Base-by-base conservation (phyloP, 2,797 vertebrate species). In the Etheostoma nigrum region DNA sequence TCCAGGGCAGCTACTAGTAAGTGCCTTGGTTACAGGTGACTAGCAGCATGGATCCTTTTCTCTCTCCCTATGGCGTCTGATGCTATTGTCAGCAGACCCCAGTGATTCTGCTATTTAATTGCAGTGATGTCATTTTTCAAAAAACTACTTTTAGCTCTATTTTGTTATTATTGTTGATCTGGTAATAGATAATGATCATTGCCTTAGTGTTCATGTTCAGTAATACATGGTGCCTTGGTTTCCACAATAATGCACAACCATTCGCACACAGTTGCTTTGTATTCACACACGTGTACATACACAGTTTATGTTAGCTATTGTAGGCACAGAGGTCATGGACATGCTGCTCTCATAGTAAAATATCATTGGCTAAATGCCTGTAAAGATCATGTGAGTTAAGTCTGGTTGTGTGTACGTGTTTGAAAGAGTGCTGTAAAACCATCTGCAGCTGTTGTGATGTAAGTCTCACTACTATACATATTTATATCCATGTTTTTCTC, bases 291-390 rank as follows among this genome's bases (percentile, higher is more conserved):
- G 12, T 27, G 11, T 19, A 47, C 40, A 67, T 23, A 21, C 15
- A 67, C 47, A 70, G 30, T 59, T 49, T 55, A 15, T 23, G 52
- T 48, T 48, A 4, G 54, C 49, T 74, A 60, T 51, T 74, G 30
- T 51, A 54, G 61, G 48, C 48, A 12, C 30, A 47, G 60, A 65
- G 54, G 54, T 74, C 48, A 76, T 40, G 69, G 59, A 33, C 27
- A 23, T 49, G 47, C 33, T 49, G 47, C 33, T 66, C 48, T 60
- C 68, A 21, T 27, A 7, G 40, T 77, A 68, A 81, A 78, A 68
- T 40, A 67, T 51, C 12, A 23, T 12, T 59, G 51, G 40, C 57
- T 63, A 40, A 59, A 49, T 52, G 73, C 62, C 40, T 54, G 52
- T 23, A 58, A 62, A 36, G 49, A 53, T 58, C 48, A 64, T 64